A percentile compares a stretch with the other conserved stretches of the same genome.
Evolutionary conservation across 2,113 vertebrate genomes (phyloP).

Genomic region (Perccottus glenii): DNA sequence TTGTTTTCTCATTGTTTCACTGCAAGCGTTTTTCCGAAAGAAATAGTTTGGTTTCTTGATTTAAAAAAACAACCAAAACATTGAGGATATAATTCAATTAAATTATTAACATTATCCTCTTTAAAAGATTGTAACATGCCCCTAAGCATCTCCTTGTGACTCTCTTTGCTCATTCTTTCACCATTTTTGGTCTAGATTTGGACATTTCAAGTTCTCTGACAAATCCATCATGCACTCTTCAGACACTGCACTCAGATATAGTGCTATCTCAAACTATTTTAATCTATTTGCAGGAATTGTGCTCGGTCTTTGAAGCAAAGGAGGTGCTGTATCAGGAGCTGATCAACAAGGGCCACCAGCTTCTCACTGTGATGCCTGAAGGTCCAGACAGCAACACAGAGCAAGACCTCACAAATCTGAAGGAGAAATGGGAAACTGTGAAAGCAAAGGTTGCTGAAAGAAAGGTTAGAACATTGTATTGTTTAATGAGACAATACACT

Average conservation of each 20-base stretch:
- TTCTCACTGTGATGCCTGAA: conserved; percentile 83
- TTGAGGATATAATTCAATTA: conserved; percentile 33
- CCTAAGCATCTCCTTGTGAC: neutral
- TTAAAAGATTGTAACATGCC: conserved; percentile 36
- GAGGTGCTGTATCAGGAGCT: conserved; percentile 87
- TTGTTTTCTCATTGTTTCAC: conserved; percentile 32
- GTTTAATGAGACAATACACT: conserved; percentile 29
- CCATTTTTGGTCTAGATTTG: conserved; percentile 45
- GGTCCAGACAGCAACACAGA: conserved; percentile 90
- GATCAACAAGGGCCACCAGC: conserved; percentile 87
- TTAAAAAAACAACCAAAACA: conserved; percentile 39
- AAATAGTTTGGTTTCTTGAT: conserved; percentile 9
- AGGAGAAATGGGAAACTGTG: conserved; percentile 93
- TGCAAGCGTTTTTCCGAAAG: conserved; percentile 1
- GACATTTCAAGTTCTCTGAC: conserved; percentile 6
- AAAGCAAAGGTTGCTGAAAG: conserved; percentile 90
- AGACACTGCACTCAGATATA: neutral
- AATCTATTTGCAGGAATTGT: conserved; percentile 86
- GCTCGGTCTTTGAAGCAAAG: conserved; percentile 87
- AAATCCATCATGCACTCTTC: neutral
- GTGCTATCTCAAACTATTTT: conserved; percentile 6
- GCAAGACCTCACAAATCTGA: conserved; percentile 91
- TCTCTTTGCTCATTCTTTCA: conserved; percentile 26
- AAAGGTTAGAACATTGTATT: conserved; percentile 80
- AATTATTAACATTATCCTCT: conserved; percentile 36